phyloP scores from a whole-genome alignment of 2,797 vertebrate genomes.

The Nasua narica region DNA sequence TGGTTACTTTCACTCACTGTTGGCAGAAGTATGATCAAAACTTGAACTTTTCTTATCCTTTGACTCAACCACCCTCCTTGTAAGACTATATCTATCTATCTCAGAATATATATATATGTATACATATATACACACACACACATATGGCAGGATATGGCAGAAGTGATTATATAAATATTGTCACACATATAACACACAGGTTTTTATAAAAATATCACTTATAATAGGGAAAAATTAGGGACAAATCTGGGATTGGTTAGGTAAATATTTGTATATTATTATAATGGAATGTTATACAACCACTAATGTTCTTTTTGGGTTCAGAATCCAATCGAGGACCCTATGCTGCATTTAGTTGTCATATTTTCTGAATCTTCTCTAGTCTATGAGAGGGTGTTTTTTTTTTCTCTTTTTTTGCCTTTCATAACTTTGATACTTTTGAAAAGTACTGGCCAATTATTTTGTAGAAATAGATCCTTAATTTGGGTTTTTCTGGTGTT shows the following conservation, averaged over 20 bases:
- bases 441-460: background rate
- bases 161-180: background rate
- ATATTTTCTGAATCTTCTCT: background rate
- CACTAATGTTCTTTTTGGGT: background rate
- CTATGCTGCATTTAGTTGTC: background rate
- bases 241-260: background rate
- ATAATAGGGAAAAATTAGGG: constrained; percentile 1
- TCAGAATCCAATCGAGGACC: background rate
- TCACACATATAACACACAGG: background rate
- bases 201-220: background rate
- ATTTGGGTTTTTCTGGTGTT: constrained; percentile 1
- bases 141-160: background rate
- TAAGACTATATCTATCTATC: background rate
- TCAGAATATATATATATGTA: background rate
- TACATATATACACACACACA: background rate
- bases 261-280: background rate
- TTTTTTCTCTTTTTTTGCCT: background rate
- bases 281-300: background rate
- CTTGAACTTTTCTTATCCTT: background rate
- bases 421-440: background rate
- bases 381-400: background rate
- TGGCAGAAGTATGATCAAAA: background rate
- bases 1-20: background rate
- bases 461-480: background rate
- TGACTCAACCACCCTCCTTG: background rate